Base-by-base conservation (phyloP, 2,888 invertebrate species). In the Phaonia tiefii region DNA sequence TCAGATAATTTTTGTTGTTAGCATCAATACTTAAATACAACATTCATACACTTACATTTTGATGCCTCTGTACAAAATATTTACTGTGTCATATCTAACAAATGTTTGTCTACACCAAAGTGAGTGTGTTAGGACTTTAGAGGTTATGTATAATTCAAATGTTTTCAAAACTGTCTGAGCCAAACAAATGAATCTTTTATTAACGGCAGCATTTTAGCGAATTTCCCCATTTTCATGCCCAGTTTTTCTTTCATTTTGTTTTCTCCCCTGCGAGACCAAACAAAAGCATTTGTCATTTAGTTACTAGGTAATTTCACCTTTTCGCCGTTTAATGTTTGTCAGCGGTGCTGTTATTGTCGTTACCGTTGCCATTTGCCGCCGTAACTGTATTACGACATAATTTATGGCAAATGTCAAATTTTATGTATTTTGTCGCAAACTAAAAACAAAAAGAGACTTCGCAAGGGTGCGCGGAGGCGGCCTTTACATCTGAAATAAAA, bases 331-430 rank as follows among this genome's bases (percentile, higher is more conserved):
- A 78, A 76, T 76, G 72, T 71, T 51, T 69, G 60, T 58, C 26
- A 22, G 54, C 25, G 25, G 7, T 54, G 54, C 13, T 25, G 54
- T 54, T 25, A 13, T 13, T 54, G 10, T 54, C 25, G 49, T 20
- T 17, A 13, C 54, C 25, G 13, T 71, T 71, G 39, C n/a, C 58
- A 2, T n/a, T 31, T 15, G 58, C 25, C 42, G 39, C 44, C 44
- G 25, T 58, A 44, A 58, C 46, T 25, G 37, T 25, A 25, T 75
- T 75, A 75, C 72, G 79, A 72, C 49, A 72, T 80, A 75, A 80
- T 80, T 80, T 72, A 72, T 80, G 46, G 46, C 60, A 75, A 75
- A 60, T 67, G 71, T 72, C 67, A 46, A 69, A 72, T 60, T 63
- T 44, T 20, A 60, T 74, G 54, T 31, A 7, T 66, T 56, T 71